These are phyloP conservation scores for Phlogophora meticulosa DNA, from an alignment of 2,888 invertebrate genomes.

Conservation along the genomic window DNA sequence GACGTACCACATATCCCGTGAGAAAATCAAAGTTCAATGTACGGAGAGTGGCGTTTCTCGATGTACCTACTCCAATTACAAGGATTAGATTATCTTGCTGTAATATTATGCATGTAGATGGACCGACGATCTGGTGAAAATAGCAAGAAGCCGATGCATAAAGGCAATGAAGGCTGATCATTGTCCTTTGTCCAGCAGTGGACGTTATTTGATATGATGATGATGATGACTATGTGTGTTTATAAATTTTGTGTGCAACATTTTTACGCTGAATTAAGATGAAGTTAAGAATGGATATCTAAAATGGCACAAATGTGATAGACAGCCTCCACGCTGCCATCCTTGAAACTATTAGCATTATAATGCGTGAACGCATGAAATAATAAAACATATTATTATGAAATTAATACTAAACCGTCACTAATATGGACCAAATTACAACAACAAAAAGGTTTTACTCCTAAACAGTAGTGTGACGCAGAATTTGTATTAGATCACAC, in stretches of 20 bases:
- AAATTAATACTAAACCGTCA: neutral
- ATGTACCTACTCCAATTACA: too few relatives aligned
- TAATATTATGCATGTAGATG: neutral
- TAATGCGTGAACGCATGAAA: neutral
- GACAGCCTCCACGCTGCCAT: neutral
- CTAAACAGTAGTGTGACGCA: neutral
- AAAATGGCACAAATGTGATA: neutral
- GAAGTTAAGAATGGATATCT: neutral
- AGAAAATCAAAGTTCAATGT: constrained; percentile 21
- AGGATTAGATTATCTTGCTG: neutral
- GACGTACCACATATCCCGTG: constrained; percentile 23
- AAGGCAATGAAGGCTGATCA: too few relatives aligned
- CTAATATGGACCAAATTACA: neutral
- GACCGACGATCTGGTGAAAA: too few relatives aligned
- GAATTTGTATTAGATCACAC: neutral
- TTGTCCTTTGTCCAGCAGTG: too few relatives aligned
- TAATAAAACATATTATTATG: neutral
- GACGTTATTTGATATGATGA: too few relatives aligned
- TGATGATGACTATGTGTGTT: too few relatives aligned
- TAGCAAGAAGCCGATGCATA: too few relatives aligned
- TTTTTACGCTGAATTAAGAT: neutral
- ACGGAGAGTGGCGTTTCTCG: too few relatives aligned
- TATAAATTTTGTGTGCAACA: neutral
- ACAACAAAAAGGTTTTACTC: neutral
- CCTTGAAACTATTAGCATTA: neutral